Base-by-base conservation (phyloP, 2,113 vertebrate genomes). In the Phalacrocorax aristotelis region DNA sequence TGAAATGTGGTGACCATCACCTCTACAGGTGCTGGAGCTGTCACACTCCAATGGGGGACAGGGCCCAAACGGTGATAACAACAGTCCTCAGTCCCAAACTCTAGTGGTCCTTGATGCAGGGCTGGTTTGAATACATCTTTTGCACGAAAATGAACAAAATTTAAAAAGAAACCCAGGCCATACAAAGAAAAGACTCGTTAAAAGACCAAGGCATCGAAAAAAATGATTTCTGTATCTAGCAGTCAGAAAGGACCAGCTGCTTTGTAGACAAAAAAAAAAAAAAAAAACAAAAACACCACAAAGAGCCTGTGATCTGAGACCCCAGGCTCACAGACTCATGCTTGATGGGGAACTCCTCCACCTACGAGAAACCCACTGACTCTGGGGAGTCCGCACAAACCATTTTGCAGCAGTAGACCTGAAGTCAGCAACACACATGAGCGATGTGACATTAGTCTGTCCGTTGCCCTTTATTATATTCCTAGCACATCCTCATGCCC, bases 21-120 rank as follows among this genome's bases (percentile, higher is more conserved):
- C 57, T 38, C 60, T 38, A 11, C 16, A 6, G 14, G 32, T 8
- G 69, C 42, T 11, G 34, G 23, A 58, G 76, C 54, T 52, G 1
- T 18, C 7, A 3, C 0, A 0, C 38, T 48, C 27, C 1, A 1
- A 2, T 4, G 16, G 61, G 48, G 8, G 13, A 36, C 25, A 2
- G 13, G 12, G 65, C 69, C 51, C 55, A 22, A 32, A 23, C 6
- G 3, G 13, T 15, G 22, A 38, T 15, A n/a, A 20, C 55, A 26
- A 9, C 48, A 5, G 32, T 18, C 68, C 90, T 79, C 70, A 15
- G 22, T 3, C 19, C 32, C 61, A 55, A 22, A 48, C 32, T 64
- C 60, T 7, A 49, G 51, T 20, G 64, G 72, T 42, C 15, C 75
- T 68, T 51, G 26, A 65, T n/a, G 30, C 34, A 61, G 29, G 57